phyloP scores from a whole-genome alignment of 2,113 vertebrate genomes.

The Spermophilus dauricus region DNA sequence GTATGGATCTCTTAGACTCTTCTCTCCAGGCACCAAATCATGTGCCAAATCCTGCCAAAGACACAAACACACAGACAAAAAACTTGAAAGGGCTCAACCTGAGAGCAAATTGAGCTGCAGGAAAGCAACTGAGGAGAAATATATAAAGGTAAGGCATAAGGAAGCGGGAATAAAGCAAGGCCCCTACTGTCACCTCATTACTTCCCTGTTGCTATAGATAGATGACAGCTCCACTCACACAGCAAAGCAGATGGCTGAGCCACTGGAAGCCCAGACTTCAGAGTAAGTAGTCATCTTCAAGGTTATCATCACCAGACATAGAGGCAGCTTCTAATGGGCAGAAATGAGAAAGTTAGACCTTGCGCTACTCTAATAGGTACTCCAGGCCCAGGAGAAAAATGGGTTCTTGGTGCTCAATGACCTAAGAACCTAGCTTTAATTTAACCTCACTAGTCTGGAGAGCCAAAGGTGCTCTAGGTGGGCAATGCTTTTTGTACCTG shows the following conservation, averaged over 20 bases:
- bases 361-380: neutral
- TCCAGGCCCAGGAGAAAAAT: neutral
- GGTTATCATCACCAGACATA: conserved; percentile 73
- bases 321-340: conserved; percentile 74
- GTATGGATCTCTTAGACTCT: neutral
- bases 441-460: neutral
- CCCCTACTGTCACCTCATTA: neutral
- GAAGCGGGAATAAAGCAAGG: neutral
- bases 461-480: neutral
- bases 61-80: conserved; percentile 58
- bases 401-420: neutral
- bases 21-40: conserved; percentile 57
- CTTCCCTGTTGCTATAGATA: neutral
- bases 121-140: neutral
- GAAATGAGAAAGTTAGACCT: neutral
- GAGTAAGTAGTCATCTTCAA: conserved; percentile 53
- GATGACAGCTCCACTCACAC: conserved; percentile 58
- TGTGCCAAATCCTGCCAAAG: conserved; percentile 71
- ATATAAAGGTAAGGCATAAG: neutral
- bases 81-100: conserved; percentile 10
- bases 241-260: conserved; percentile 44
- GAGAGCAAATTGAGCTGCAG: conserved; percentile 28
- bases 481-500: conserved; percentile 83
- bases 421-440: neutral
- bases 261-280: conserved; percentile 57